phyloP scores from a whole-genome alignment of 2,888 invertebrate genomes.

The Heliconius sara region DNA sequence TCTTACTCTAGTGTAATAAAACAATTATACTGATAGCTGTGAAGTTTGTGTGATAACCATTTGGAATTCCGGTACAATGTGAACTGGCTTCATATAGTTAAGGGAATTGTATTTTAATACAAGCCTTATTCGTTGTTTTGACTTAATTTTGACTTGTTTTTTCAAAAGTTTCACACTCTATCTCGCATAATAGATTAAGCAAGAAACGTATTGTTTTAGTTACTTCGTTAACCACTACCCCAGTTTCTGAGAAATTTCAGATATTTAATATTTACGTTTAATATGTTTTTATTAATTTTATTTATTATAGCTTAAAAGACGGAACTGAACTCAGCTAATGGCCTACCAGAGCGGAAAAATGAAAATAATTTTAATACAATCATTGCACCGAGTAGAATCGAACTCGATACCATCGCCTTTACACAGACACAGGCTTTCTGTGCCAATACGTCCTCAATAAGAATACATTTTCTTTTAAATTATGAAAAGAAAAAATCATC shows the following conservation, averaged over 20 bases:
- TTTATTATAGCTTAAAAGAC: too few species aligned
- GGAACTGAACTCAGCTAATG: too few species aligned
- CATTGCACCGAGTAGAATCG: neutral
- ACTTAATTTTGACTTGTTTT: neutral
- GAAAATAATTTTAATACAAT: too few species aligned
- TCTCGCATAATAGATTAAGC: too few species aligned
- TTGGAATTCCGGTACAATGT: neutral
- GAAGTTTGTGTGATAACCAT: constrained; percentile 11
- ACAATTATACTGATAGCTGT: constrained; percentile 39
- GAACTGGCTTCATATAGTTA: neutral
- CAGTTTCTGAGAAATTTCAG: too few species aligned
- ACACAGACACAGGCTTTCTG: neutral
- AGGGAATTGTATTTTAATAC: neutral
- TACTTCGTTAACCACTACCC: too few species aligned
- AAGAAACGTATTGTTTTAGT: too few species aligned
- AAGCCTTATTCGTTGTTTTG: neutral
- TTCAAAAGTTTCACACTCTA: neutral
- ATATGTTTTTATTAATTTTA: too few species aligned
- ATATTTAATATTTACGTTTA: too few species aligned
- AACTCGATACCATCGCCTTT: neutral
- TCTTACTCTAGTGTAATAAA: constrained; percentile 39
- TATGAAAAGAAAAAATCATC: neutral
- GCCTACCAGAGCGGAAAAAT: too few species aligned
- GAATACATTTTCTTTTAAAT: neutral
- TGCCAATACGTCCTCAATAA: neutral